Evolutionary conservation across 2,797 vertebrate species (phyloP).

Genomic region (Atherinosoma microstoma): DNA sequence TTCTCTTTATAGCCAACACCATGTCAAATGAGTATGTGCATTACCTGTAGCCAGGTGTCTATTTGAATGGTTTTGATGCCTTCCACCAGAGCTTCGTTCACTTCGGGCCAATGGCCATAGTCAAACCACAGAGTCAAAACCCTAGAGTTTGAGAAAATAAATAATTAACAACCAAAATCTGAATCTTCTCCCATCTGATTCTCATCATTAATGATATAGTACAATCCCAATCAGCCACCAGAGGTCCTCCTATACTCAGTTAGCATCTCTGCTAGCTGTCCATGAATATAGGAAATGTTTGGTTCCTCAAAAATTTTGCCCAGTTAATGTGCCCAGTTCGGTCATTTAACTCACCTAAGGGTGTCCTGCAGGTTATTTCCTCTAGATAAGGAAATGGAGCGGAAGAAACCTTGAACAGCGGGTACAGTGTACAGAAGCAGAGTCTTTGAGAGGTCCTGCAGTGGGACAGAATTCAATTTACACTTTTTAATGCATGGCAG

Average conservation of each 20-base stretch:
- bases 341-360: conserved; percentile 85
- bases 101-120: conserved; percentile 98
- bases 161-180: neutral
- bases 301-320: neutral
- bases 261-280: neutral
- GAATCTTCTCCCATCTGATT: neutral
- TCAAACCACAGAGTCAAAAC: conserved; percentile 99
- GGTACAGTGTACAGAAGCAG: conserved; percentile 96
- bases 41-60: conserved; percentile 98
- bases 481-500: neutral
- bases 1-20: neutral
- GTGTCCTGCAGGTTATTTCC: conserved; percentile 99
- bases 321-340: neutral
- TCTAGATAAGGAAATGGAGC: conserved; percentile 96
- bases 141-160: conserved; percentile 72
- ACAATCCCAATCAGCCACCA: conserved; percentile 60
- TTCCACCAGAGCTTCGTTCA: conserved; percentile 97
- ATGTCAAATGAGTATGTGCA: neutral
- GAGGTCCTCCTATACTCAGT: conserved; percentile 66
- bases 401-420: conserved; percentile 98
- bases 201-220: neutral
- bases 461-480: conserved; percentile 45
- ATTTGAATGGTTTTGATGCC: conserved; percentile 99
- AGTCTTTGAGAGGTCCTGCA: conserved; percentile 94
- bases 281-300: neutral